A percentile compares a stretch with the other conserved stretches of the same genome.
These are phyloP conservation scores for Pristionchus exspectatus DNA, from an alignment of 2,888 invertebrate species.

Conservation along the genomic window DNA sequence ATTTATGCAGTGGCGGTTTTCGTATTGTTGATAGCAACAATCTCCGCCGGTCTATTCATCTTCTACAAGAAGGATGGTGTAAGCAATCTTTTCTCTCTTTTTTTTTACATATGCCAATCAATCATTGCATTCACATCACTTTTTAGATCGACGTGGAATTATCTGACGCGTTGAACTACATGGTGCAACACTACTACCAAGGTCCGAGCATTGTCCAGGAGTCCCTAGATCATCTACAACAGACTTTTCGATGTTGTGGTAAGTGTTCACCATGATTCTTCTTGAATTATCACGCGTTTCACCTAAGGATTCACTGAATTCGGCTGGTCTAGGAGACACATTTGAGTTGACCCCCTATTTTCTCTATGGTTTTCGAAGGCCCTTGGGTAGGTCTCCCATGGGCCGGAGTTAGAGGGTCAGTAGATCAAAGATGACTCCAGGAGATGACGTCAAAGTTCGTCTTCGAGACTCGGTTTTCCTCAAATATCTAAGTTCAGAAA, in stretches of 20 bases:
- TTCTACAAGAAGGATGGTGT: slow-evolving; percentile 76
- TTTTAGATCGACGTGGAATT: slow-evolving; percentile 78
- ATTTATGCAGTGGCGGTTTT: slow-evolving; percentile 72
- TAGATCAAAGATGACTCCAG: too few species aligned
- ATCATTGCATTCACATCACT: not conserved
- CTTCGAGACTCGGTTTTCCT: too few species aligned
- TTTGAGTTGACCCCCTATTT: too few species aligned
- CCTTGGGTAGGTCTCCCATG: too few species aligned
- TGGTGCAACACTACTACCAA: slow-evolving; percentile 79
- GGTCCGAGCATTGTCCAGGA: slow-evolving; percentile 77
- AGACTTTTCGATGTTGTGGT: slow-evolving; percentile 77
- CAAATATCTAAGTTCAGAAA: too few species aligned
- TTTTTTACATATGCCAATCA: not conserved
- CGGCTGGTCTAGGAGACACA: too few species aligned
- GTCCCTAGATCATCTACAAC: slow-evolving; percentile 76
- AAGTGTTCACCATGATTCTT: slow-evolving; percentile 17
- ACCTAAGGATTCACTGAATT: too few species aligned
- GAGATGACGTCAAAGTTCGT: too few species aligned
- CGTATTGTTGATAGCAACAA: slow-evolving; percentile 71
- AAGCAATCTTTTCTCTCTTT: slow-evolving; percentile 52
- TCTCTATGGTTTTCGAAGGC: too few species aligned
- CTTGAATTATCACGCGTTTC: not conserved
- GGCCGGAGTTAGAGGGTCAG: too few species aligned
- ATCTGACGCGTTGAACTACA: slow-evolving; percentile 77
- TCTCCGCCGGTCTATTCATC: slow-evolving; percentile 74